Evolutionary conservation across 92 coral and sea anemone genomes (phyloP).

Genomic region (Actinernus sp.): DNA sequence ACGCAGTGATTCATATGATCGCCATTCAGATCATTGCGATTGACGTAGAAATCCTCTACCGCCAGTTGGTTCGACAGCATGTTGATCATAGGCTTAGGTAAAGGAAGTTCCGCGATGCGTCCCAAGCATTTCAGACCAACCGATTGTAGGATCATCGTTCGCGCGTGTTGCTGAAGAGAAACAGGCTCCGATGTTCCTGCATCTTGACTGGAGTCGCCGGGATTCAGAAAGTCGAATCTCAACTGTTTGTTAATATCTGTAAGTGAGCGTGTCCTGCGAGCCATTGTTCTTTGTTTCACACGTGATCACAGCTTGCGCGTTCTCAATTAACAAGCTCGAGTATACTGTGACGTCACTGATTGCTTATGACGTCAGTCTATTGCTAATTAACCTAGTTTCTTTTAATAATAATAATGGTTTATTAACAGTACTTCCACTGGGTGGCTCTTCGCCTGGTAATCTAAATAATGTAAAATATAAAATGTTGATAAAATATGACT

Average conservation of each 20-base stretch:
- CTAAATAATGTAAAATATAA: too few species aligned
- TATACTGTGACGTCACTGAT: too few species aligned
- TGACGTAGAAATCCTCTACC: conserved; percentile 89
- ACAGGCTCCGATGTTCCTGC: conserved; percentile 16
- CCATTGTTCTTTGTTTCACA: conserved; percentile 70
- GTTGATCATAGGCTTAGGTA: conserved; percentile 85
- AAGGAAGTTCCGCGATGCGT: conserved; percentile 88
- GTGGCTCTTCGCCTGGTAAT: too few species aligned
- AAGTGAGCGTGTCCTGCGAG: conserved; percentile 79
- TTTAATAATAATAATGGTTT: too few species aligned
- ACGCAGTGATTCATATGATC: conserved; percentile 88
- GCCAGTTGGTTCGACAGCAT: conserved; percentile 85
- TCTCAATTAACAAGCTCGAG: too few species aligned
- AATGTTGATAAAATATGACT: too few species aligned
- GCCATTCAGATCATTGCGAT: conserved; percentile 82
- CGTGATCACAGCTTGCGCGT: too few species aligned
- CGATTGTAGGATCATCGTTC: conserved; percentile 84
- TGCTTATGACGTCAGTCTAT: too few species aligned
- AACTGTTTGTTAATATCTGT: conserved; percentile 64
- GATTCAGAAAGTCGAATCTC: conserved; percentile 79
- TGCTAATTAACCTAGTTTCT: too few species aligned
- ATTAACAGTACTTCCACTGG: too few species aligned
- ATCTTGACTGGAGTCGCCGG: conserved; percentile 43
- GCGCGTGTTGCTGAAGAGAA: conserved; percentile 84
- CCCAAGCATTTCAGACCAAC: conserved; percentile 89